Base-by-base conservation (phyloP, 2,888 invertebrate genomes). In the Balanococcus diminutus region DNA sequence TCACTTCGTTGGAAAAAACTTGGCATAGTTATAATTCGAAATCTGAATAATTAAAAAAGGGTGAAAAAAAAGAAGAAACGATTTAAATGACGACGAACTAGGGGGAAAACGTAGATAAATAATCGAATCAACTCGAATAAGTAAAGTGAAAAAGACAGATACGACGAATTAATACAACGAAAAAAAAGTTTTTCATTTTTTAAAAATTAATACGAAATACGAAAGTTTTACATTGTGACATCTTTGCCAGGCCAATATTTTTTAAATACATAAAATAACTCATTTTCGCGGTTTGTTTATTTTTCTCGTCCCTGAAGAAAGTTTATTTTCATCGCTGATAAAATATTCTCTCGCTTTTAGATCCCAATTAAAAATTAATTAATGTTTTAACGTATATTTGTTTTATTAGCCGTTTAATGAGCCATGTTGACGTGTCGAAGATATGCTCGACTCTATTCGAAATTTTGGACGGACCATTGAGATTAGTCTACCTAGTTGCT, bases 141-240 rank as follows among this genome's bases (percentile, higher is more conserved):
- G n/a, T n/a, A 61, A 61, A 61, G 61, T 61, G 25, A 61, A 25
- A 22, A 25, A 61, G 61, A 19, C 22, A 61, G 61, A 61, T 61
- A 61, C 25, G 25, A 9, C 25, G 61, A 61, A 61, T 61, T 61
- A 61, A 25, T 61, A 25, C 25, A 19, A 56, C 56, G 56, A 56
- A 25, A 25, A 9, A 61, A 61, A 61, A 61, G 22, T 61, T 61
- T 61, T 1, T 14, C 61, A 25, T 61, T 61, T 61, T 28, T 9
- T 5, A 28, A 67, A 67, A 67, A 28, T 28, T 67, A 28, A 67
- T 28, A 67, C 28, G 67, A 25, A 16, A 67, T 67, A 61, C n/a
- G n/a, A 67, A 67, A 67, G 67, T 67, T 67, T 67, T 67, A 25
- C 67, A 67, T 67, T 14, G 67, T 28, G 28, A 28, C 67, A 67